Conservation (phyloP, 2,113 vertebrate genomes). For the Eurystomus gularis region DNA sequence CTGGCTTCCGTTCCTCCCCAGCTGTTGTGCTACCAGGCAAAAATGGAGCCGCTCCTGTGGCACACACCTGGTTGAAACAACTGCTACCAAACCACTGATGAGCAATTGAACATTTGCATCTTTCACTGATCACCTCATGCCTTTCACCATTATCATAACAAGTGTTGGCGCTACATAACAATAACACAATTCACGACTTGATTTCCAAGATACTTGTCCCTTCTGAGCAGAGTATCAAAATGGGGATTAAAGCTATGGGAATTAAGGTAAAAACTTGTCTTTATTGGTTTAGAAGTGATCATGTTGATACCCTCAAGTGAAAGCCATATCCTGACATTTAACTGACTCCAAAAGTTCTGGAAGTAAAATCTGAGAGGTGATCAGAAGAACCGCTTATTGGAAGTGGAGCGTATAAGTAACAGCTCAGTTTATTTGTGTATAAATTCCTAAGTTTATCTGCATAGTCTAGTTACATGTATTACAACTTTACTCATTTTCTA, state of each 20-base stretch:
- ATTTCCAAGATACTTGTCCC: neutral
- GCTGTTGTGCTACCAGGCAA: neutral
- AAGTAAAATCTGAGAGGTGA: neutral
- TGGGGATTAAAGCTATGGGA: neutral
- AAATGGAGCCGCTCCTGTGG: too few species aligned
- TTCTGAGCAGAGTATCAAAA: neutral
- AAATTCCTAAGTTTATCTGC: neutral
- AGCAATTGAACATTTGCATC: neutral
- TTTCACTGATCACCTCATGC: neutral
- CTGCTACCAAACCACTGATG: neutral
- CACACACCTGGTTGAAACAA: neutral
- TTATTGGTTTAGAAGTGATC: neutral
- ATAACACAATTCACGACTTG: neutral
- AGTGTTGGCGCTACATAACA: accelerated
- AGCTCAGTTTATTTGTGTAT: neutral
- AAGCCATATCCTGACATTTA: neutral
- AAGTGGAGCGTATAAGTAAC: neutral
- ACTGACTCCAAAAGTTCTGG: neutral
- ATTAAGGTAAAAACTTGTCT: neutral
- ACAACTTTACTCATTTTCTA: neutral
- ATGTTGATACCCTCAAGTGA: neutral
- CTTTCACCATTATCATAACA: neutral
- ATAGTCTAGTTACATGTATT: neutral
- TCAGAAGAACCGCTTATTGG: neutral
- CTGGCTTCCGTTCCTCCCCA: neutral